phyloP scores from a whole-genome alignment of 2,113 vertebrate genomes.

The Onychorhynchus coronatus region DNA sequence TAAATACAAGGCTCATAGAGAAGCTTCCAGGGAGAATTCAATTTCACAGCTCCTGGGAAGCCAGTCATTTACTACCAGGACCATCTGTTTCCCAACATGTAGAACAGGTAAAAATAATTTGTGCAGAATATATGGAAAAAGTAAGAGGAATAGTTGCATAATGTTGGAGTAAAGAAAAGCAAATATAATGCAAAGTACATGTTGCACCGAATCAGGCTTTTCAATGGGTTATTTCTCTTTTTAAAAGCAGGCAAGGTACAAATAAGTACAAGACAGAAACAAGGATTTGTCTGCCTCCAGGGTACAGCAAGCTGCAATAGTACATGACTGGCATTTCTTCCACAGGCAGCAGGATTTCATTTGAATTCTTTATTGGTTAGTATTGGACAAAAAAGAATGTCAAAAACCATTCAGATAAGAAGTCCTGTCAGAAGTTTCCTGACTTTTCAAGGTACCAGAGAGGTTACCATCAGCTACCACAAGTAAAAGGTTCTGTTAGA shows the following conservation, averaged over 20 bases:
- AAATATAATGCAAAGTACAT: not conserved
- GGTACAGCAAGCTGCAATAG: not conserved
- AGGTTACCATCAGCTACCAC: not conserved
- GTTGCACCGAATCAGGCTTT: not conserved
- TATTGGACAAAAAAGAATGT: not conserved
- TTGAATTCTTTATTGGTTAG: not conserved
- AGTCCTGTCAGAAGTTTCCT: not conserved
- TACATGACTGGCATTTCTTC: not conserved
- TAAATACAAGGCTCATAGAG: constrained; percentile 31
- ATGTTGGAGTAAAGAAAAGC: not conserved
- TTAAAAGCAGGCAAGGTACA: not conserved
- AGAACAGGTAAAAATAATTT: constrained; percentile 57
- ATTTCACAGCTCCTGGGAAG: constrained; percentile 54
- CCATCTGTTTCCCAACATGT: constrained; percentile 52
- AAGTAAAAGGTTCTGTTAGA: not conserved
- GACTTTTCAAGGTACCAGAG: not conserved
- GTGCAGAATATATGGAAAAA: constrained; percentile 33
- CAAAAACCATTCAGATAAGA: not conserved
- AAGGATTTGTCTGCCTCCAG: not conserved
- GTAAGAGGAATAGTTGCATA: not conserved
- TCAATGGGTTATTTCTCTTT: not conserved
- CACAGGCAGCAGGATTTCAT: not conserved
- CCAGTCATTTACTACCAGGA: constrained; percentile 57
- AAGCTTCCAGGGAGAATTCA: constrained; percentile 38
- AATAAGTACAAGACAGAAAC: not conserved